Conservation (phyloP, 2,797 vertebrate genomes). For the Schizopygopsis malacanthus region DNA sequence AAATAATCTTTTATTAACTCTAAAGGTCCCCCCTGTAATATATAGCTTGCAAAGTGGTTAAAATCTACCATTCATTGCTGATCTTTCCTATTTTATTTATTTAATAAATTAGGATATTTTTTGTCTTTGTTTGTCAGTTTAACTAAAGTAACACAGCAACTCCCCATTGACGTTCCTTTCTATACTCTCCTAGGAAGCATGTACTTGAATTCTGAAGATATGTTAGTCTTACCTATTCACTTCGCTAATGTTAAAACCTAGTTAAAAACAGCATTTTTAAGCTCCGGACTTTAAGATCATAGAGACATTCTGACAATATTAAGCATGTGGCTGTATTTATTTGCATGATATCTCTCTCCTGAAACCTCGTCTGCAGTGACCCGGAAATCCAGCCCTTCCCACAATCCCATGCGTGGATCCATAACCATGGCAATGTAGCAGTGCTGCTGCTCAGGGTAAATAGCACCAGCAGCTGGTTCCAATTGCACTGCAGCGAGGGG, state of each 20-base stretch:
- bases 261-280: neutral
- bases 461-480: slow-evolving; percentile 75
- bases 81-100: neutral
- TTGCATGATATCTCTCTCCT: slow-evolving; percentile 16
- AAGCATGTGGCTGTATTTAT: slow-evolving; percentile 1
- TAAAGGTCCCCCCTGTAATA: neutral
- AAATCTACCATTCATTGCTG: too few species aligned
- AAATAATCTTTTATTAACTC: neutral
- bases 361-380: slow-evolving; percentile 56
- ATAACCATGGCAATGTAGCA: slow-evolving; percentile 68
- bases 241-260: neutral
- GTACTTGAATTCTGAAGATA: neutral
- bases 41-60: neutral
- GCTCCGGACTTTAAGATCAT: neutral
- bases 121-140: neutral
- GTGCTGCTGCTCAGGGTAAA: slow-evolving; percentile 62
- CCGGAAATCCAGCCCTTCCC: slow-evolving; percentile 53
- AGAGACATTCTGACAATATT: slow-evolving; percentile 7
- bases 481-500: slow-evolving; percentile 68
- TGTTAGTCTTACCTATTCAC: neutral
- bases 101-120: neutral
- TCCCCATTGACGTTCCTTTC: neutral
- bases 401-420: slow-evolving; percentile 54
- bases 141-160: neutral
- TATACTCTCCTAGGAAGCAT: neutral